Evolutionary conservation across 2,888 invertebrate species (phyloP).

Genomic region (Ypsolopha scabrella): DNA sequence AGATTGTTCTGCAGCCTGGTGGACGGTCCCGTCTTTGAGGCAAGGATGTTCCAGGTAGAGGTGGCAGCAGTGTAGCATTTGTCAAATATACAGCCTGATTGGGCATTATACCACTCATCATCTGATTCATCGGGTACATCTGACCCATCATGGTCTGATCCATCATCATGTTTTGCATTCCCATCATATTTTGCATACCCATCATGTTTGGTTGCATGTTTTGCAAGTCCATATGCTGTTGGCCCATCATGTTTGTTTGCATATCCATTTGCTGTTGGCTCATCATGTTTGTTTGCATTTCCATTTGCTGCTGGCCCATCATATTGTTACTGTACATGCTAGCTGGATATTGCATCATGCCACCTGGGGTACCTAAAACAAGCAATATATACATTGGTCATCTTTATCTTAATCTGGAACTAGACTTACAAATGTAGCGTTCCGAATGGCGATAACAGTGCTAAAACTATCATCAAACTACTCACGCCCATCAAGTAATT

Average conservation of each 20-base stretch:
- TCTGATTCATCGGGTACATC: conserved; percentile 23
- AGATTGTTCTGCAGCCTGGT: conserved; percentile 90
- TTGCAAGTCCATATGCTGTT: conserved; percentile 23
- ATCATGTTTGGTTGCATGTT: conserved; percentile 18
- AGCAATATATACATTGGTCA: neutral
- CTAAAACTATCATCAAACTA: too few species aligned
- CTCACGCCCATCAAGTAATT: too few species aligned
- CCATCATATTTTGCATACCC: conserved; percentile 11
- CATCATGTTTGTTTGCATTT: conserved; percentile 19
- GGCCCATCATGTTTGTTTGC: too few species aligned
- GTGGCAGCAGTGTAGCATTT: conserved; percentile 85
- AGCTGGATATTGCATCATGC: conserved; percentile 2
- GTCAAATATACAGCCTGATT: conserved; percentile 66
- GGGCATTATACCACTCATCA: conserved; percentile 19
- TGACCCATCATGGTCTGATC: conserved; percentile 68
- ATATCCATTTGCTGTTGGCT: conserved; percentile 12
- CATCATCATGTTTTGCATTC: conserved; percentile 33
- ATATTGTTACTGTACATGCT: conserved; percentile 6
- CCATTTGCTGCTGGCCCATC: conserved; percentile 23
- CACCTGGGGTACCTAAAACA: conserved; percentile 1
- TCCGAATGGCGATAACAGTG: too few species aligned
- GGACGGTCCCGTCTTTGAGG: conserved; percentile 88
- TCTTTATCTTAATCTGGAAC: too few species aligned
- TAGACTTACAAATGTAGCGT: too few species aligned
- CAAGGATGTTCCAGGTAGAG: conserved; percentile 82